These are phyloP conservation scores for Macrosoma leucophasiata DNA, from an alignment of 2,888 invertebrate genomes.

Conservation along the genomic window DNA sequence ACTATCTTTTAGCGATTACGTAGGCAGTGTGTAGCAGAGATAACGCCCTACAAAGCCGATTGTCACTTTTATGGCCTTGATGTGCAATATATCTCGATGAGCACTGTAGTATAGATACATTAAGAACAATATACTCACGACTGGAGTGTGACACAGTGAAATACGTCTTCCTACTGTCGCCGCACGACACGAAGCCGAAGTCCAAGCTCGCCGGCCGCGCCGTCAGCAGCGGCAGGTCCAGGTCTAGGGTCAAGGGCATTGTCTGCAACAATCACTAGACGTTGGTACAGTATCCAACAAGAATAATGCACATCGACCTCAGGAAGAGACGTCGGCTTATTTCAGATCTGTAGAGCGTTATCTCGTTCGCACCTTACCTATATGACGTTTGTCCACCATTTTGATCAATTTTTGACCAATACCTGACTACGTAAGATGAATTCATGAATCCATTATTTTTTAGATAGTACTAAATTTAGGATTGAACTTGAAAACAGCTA, in stretches of 20 bases:
- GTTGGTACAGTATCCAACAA: too few species aligned
- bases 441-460: too few species aligned
- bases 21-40: background rate
- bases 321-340: too few species aligned
- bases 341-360: too few species aligned
- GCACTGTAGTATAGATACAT: background rate
- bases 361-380: too few species aligned
- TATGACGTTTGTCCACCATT: too few species aligned
- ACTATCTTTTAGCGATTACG: background rate
- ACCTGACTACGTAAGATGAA: too few species aligned
- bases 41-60: background rate
- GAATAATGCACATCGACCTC: too few species aligned
- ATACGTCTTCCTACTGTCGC: conserved; percentile 44
- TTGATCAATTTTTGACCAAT: too few species aligned
- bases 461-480: too few species aligned
- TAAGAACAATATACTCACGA: conserved; percentile 34
- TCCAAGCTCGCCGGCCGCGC: conserved; percentile 37
- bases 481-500: too few species aligned
- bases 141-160: conserved; percentile 50
- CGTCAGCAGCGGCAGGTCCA: conserved; percentile 43
- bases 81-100: background rate
- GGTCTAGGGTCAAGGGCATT: conserved; percentile 38
- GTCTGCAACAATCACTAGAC: conserved; percentile 31
- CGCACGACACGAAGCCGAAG: conserved; percentile 47
- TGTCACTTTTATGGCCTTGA: background rate